Evolutionary conservation across 2,113 vertebrate genomes (phyloP), one percentile per base, ranked within the genome.

Genomic region (Melanerpes aurifrons): DNA sequence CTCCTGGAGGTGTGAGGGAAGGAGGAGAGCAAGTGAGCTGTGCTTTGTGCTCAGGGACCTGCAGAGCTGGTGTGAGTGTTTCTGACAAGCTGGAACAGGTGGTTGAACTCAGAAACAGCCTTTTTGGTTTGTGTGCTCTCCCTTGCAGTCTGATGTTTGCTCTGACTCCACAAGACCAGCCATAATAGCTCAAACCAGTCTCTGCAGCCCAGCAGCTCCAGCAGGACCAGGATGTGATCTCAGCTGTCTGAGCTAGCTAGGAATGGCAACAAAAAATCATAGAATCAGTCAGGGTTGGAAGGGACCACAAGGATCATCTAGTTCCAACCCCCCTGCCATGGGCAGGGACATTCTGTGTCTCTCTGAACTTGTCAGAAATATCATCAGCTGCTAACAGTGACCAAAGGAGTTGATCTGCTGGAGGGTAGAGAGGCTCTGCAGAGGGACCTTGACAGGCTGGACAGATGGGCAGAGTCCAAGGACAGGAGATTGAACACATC

Each of bases 371-470:
- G 21, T 24, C 50, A 6, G 12, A 31, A 31, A 5, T 15, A 1
- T 25, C 3, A 1, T 26, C 29, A 54, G 69, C 8, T 71, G 2
- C 1, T 3, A 24, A 22, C 3, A 1, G 16, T 18, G 21, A 7
- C 62, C 6, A 3, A 35, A 17, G 37, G 37, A 37, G 37, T 37
- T 37, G 37, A 37, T 37, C 37, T 37, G 37, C 37, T 37, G 37
- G 37, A 37, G 37, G 37, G 37, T 37, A 37, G 37, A 37, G 37
- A 37, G 37, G 37, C 37, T 37, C 37, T 37, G 37, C 37, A 37
- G 37, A 37, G 37, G 37, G 37, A 37, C 37, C 37, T 37, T 37
- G 37, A 8, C 37, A 37, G 37, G 37, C 37, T 37, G 37, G 37
- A 10, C 37, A 37, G 37, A 37, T 37, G 37, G 37, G 37, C 37